These are phyloP conservation scores for Lamproptera curius DNA, from an alignment of 2,888 invertebrate species.

Conservation along the genomic window DNA sequence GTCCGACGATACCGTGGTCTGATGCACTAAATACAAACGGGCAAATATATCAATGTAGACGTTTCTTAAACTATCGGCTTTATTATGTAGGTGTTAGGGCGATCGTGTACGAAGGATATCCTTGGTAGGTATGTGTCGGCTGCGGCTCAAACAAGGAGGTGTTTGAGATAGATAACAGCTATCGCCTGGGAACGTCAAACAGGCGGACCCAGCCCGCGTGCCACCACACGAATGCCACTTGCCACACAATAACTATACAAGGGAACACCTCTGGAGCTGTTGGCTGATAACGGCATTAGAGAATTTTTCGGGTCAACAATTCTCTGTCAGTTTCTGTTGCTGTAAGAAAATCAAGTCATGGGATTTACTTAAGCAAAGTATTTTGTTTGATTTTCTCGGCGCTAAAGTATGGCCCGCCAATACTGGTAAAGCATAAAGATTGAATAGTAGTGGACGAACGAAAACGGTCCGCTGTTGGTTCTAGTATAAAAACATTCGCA, in stretches of 20 bases:
- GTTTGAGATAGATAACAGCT: slow-evolving; percentile 73
- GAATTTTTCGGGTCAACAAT: neutral
- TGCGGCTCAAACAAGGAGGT: slow-evolving; percentile 68
- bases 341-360: neutral
- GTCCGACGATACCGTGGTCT: slow-evolving; percentile 32
- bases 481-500: too few relatives aligned
- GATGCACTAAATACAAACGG: slow-evolving; percentile 27
- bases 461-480: too few relatives aligned
- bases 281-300: neutral
- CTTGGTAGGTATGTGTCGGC: slow-evolving; percentile 45
- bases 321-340: neutral
- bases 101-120: slow-evolving; percentile 15
- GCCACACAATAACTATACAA: slow-evolving; percentile 45
- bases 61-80: too few relatives aligned
- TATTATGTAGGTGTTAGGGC: slow-evolving; percentile 1
- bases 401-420: neutral
- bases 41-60: slow-evolving; percentile 13
- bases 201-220: slow-evolving; percentile 60
- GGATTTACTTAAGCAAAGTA: neutral
- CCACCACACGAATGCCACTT: slow-evolving; percentile 57
- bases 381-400: neutral
- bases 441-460: too few relatives aligned
- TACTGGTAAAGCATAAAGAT: neutral
- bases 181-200: slow-evolving; percentile 76
- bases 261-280: slow-evolving; percentile 28